Percentiles rank a stretch among this genome's conserved stretches.
Evolutionary conservation across 2,888 invertebrate species (phyloP).

Genomic region (Drosophila borborema): DNA sequence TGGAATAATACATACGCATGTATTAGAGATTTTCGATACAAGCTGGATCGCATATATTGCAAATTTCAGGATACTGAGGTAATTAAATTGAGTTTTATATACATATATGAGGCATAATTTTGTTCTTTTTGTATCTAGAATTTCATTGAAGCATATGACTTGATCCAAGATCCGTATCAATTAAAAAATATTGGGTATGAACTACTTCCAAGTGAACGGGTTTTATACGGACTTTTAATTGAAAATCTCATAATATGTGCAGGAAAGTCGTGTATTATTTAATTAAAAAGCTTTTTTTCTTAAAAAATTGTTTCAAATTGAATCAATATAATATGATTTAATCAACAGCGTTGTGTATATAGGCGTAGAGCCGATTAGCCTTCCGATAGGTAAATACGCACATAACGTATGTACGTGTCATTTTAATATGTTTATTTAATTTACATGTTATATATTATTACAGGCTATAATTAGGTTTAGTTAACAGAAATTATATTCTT

Average conservation of each 20-base stretch:
- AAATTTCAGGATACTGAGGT: conserved; percentile 85
- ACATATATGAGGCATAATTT: neutral
- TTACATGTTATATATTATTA: too few relatives aligned
- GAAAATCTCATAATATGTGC: conserved; percentile 80
- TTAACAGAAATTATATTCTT: too few relatives aligned
- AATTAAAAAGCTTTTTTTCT: conserved; percentile 6
- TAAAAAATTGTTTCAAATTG: too few relatives aligned
- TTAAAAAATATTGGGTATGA: conserved; percentile 87
- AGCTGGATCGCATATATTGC: conserved; percentile 85
- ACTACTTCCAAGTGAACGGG: conserved; percentile 86
- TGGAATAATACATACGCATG: conserved; percentile 94
- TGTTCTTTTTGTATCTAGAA: conserved; percentile 85
- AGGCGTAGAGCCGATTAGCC: too few relatives aligned
- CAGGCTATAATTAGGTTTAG: too few relatives aligned
- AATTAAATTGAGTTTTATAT: conserved; percentile 38
- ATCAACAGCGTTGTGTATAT: too few relatives aligned
- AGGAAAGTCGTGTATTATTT: conserved; percentile 71
- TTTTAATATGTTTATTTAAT: too few relatives aligned
- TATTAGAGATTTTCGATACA: conserved; percentile 88
- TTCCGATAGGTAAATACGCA: too few relatives aligned
- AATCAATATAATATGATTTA: too few relatives aligned
- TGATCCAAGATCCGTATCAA: conserved; percentile 90
- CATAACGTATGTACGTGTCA: too few relatives aligned
- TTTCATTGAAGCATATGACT: conserved; percentile 92
- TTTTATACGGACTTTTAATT: conserved; percentile 86